Evolutionary conservation across 2,888 invertebrate species (phyloP).

Genomic region (Linyphia triangularis): DNA sequence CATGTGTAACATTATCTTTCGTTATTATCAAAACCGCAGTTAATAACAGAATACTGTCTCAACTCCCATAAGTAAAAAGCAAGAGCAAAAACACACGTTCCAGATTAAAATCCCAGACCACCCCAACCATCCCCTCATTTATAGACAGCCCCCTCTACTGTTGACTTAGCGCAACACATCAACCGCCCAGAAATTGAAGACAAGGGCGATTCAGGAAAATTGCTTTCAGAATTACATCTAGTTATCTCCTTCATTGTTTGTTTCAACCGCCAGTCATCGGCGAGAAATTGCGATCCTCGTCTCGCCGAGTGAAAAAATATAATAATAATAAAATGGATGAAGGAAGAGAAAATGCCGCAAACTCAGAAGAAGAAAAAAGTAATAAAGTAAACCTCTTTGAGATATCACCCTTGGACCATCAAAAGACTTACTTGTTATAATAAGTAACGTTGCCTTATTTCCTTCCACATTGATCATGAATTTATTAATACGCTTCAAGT

Average conservation of each 20-base stretch:
- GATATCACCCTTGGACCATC: no score
- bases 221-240: slow-evolving; percentile 74
- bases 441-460: no score
- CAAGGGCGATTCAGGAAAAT: slow-evolving; percentile 70
- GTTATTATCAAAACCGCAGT: no score
- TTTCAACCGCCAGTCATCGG: slow-evolving; percentile 66
- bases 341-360: not conserved
- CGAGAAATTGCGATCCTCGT: slow-evolving; percentile 56
- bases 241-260: slow-evolving; percentile 74
- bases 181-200: slow-evolving; percentile 69
- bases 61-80: no score
- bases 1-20: no score
- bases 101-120: not conserved
- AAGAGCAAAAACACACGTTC: no score
- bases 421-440: no score
- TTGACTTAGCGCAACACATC: slow-evolving; percentile 72
- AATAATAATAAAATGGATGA: not conserved
- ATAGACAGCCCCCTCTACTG: slow-evolving; percentile 37
- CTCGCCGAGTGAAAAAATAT: no score
- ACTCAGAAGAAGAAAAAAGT: not conserved
- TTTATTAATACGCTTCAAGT: no score
- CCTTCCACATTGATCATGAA: no score
- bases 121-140: not conserved
- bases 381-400: slow-evolving; percentile 20
- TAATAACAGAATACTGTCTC: no score